Evolutionary conservation across 2,888 invertebrate species (phyloP), one percentile per base, ranked within the genome.

Genomic region (Ommatoiulus sabulosus): DNA sequence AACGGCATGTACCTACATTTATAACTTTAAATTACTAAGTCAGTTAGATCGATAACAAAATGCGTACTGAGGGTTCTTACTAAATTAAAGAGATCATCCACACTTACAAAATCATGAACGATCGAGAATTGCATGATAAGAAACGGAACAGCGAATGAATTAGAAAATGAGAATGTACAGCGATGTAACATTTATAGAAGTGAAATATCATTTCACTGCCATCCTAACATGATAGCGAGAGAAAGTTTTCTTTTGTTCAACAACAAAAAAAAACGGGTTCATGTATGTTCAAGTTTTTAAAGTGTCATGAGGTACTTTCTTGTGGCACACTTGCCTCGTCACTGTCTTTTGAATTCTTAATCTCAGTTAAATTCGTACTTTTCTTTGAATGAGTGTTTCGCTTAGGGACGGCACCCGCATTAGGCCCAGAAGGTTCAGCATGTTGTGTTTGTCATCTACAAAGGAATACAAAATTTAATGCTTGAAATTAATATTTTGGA

Each of bases 361-460:
- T 80, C 80, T 80, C 24, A 87, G 87, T 57, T 57, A 87, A 17
- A 20, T 43, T 57, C 48, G 46, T 57, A 52, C 52, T 17, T 57
- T 87, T 87, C 87, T 52, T 87, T 52, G 87, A 48, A 87, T 12
- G 43, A 87, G 87, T 35, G 63, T 87, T 87, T 57, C 87, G 43
- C 52, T 48, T 57, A 57, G n/a, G 46, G 87, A 57, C n/a, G 87
- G 87, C 52, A 88, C 88, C 57, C 88, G 44, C 88, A 88, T 88
- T 35, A 88, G 88, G 57, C 88, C 88, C 88, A 88, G 86, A 86
- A 88, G 48, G 52, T 88, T 88, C 48, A 88, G 48, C 88, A 88
- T 88, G 88, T 86, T 88, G 57, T 86, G 88, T 57, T 88, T 57
- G 86, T 88, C 88, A 57, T 85, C 88, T 88, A 44, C 48, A 86